A percentile compares a stretch with the other conserved stretches of the same genome.
phyloP scores from a whole-genome alignment of 2,888 invertebrate species.

The Ryuthela nishihirai region DNA sequence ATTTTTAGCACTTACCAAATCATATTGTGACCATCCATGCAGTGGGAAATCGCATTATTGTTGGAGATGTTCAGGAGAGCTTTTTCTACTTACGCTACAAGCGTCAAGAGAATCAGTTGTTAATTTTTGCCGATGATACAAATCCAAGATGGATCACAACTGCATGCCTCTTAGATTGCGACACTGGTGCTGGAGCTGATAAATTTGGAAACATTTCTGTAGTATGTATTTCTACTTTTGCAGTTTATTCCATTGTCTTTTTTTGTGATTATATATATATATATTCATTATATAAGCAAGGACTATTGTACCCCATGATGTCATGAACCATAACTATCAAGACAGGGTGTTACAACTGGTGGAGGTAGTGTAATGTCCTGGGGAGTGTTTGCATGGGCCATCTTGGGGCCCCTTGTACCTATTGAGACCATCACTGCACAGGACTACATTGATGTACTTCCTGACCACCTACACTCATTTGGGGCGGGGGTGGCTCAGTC shows the following conservation, averaged over 20 bases:
- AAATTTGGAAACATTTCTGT: conserved; percentile 96
- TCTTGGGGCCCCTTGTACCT: too few relatives aligned
- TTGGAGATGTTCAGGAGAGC: conserved; percentile 94
- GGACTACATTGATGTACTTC: too few relatives aligned
- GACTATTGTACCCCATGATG: background rate
- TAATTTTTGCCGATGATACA: conserved; percentile 97
- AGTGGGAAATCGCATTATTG: conserved; percentile 89
- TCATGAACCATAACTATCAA: background rate
- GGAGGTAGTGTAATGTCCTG: too few relatives aligned
- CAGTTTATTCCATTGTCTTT: conserved; percentile 20
- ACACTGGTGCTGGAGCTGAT: conserved; percentile 92
- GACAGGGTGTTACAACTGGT: background rate
- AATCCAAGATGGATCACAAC: conserved; percentile 95
- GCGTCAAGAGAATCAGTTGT: conserved; percentile 91
- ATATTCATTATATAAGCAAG: background rate
- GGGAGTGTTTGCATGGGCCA: too few relatives aligned
- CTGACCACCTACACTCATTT: too few relatives aligned
- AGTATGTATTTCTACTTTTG: conserved; percentile 55
- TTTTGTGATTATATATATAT: background rate
- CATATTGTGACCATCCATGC: conserved; percentile 89
- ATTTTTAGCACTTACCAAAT: conserved; percentile 83
- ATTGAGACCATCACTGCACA: too few relatives aligned
- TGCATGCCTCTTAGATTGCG: conserved; percentile 85
- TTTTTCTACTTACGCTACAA: conserved; percentile 90
- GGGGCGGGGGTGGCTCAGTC: too few relatives aligned